Evolutionary conservation across 2,888 invertebrate genomes (phyloP).

Genomic region (Athalia rosae): DNA sequence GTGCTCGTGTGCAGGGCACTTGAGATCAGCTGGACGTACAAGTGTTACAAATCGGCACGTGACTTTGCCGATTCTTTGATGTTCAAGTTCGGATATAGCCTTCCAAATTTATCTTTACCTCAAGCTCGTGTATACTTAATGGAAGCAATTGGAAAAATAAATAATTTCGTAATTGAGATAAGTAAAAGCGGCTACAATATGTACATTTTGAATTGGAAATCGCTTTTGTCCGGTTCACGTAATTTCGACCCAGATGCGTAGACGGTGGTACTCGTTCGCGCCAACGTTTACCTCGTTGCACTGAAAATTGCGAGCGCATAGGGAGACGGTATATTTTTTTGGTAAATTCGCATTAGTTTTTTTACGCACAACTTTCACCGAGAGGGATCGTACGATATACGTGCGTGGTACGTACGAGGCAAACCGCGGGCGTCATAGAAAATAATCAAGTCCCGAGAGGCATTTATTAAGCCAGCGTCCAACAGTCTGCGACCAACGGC

Average conservation of each 20-base stretch:
- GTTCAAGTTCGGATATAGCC: slow-evolving; percentile 34
- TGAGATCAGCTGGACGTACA: slow-evolving; percentile 18
- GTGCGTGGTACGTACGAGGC: too few relatives aligned
- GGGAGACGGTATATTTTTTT: neutral
- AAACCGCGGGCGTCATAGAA: too few relatives aligned
- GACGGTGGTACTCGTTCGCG: too few relatives aligned
- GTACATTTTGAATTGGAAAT: slow-evolving; percentile 6
- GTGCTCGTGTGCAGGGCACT: neutral
- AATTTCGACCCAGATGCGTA: slow-evolving; percentile 33
- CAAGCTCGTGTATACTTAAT: neutral
- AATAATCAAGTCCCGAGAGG: neutral
- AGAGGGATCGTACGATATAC: neutral
- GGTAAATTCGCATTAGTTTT: neutral
- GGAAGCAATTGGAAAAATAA: neutral
- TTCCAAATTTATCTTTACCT: slow-evolving; percentile 26
- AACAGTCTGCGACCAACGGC: slow-evolving; percentile 63
- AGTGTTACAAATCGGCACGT: slow-evolving; percentile 10
- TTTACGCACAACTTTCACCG: neutral
- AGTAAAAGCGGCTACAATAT: slow-evolving; percentile 11
- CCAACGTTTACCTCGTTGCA: too few relatives aligned
- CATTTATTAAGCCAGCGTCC: slow-evolving; percentile 55
- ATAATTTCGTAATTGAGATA: slow-evolving; percentile 29
- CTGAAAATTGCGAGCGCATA: too few relatives aligned
- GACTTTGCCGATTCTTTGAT: slow-evolving; percentile 42
- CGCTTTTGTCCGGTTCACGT: slow-evolving; percentile 23